Evolutionary conservation across 1,140 invertebrate genomes (phyloP), one percentile per base, ranked within the genome.

Genomic region (Aphidius ervi): DNA sequence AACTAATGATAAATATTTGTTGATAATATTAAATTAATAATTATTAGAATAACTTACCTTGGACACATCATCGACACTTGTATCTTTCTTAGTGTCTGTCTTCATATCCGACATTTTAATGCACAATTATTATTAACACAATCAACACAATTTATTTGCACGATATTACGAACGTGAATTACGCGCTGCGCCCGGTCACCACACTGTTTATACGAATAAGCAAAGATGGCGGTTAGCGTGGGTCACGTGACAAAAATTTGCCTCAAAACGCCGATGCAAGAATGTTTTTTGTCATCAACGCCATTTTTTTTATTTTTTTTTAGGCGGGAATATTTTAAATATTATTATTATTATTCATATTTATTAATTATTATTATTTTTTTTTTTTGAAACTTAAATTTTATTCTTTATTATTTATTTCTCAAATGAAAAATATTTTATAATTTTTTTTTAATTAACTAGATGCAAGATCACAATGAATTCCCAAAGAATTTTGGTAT

Each of bases 211-310:
- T 80, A 78, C 75, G 75, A 54, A 75, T 75, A 71, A 75, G 73
- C 70, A 77, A 82, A 81, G 77, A 81, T 81, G 79, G 79, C 80
- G 77, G 80, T 77, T 81, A 80, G 81, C 81, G 81, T 82, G 76
- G 80, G 80, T 82, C 81, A 82, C 81, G 79, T 81, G 78, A 80
- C 63, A 65, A 59, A 65, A 66, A 31, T 31, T 31, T 31, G 23
- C 42, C 68, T 59, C 73, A 68, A 75, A 76, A 74, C 71, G 66
- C 63, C 66, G 68, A 71, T 31, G 70, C 71, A 71, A 70, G 71
- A 71, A 67, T 67, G 2, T 2, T 43, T 43, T 43, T 43, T 43
- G 7, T 43, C 16, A 43, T 43, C 2, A 7, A 8, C 9, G 9
- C 42, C 7, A 43, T 8, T 43, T 43, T 43, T 3, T 8, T 43